Percentiles rank a stretch among this genome's conserved stretches.
phyloP scores from a whole-genome alignment of 92 coral and sea anemone genomes.

The Micromussa lordhowensis region DNA sequence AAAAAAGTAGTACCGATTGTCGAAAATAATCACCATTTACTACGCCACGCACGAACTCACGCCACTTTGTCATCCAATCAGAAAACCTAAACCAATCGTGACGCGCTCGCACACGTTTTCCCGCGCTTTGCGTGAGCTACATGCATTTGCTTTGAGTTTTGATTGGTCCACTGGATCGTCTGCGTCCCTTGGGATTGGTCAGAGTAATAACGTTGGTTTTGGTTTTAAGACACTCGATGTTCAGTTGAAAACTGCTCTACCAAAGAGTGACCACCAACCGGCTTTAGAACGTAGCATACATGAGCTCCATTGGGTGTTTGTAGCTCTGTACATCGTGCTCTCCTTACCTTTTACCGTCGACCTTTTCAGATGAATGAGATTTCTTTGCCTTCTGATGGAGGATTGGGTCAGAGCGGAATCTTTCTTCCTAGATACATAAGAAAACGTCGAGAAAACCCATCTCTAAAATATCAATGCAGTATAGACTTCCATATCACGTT shows the following conservation, averaged over 20 bases:
- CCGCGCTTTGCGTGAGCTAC: no score
- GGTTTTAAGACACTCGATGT: no score
- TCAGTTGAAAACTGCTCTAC: not conserved
- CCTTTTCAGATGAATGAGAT: not conserved
- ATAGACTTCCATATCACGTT: not conserved
- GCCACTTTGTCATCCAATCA: no score
- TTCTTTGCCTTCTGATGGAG: constrained; percentile 16
- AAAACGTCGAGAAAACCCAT: not conserved
- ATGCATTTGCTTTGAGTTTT: no score
- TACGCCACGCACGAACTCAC: no score
- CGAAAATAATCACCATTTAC: no score
- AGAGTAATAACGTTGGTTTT: no score
- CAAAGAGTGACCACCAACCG: not conserved
- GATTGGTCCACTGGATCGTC: no score
- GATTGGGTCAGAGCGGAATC: constrained; percentile 26
- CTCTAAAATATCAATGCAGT: not conserved
- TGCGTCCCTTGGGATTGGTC: no score
- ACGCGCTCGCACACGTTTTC: no score
- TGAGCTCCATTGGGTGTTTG: not conserved
- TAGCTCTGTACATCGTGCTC: not conserved
- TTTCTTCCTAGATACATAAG: constrained; percentile 28
- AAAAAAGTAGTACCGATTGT: no score
- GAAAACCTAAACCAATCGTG: no score
- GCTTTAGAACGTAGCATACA: not conserved
- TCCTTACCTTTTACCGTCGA: constrained; percentile 26